Base-by-base conservation (phyloP, 2,888 invertebrate genomes). In the Quadriops clusia region DNA sequence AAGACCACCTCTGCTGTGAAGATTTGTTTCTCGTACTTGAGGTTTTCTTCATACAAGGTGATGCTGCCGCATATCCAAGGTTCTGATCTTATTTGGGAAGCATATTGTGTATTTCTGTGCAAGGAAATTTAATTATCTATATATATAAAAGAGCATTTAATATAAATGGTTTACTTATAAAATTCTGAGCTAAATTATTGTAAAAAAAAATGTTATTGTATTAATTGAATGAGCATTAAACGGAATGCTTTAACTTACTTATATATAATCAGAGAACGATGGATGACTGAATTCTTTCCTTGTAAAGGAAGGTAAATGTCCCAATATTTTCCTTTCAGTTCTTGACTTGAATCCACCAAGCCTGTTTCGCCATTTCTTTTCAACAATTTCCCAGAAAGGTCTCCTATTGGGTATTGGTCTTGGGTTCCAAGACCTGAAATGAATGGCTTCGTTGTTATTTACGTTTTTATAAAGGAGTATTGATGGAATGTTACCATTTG, bases 371-470 rank as follows among this genome's bases (percentile, higher is more conserved):
- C 74, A 18, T 81, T 81, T 33, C 80, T 68, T 8, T 71, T 74
- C 42, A 81, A 76, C 39, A 80, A 72, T 60, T 93, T 93, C 11
- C 90, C 90, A 30, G 85, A 79, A 7, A 94, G 61, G 53, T 93
- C 91, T 0, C 94, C 94, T 3, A 90, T 65, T 2, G 87, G 77
- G 50, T 91, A 94, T 56, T 85, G 83, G 57, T 94, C 90, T 54
- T 86, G 86, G 0, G 86, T 84, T 17, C 83, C 86, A 45, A 74
- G 69, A 11, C 77, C 76, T 77, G 47, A 5, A 51, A 45, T 35
- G 32, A 33, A 27, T 13, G 17, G 17, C 17, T 16, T 21, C 17
- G 24, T 17, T 12, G 9, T 3, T 4, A n/a, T n/a, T n/a, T 22
- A 21, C 9, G 10, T 8, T 23, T 28, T 5, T 12, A 14, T 5